A percentile compares a stretch with the other conserved stretches of the same genome.
Conservation (phyloP, 2,797 vertebrate species). For the Momotus momota region DNA sequence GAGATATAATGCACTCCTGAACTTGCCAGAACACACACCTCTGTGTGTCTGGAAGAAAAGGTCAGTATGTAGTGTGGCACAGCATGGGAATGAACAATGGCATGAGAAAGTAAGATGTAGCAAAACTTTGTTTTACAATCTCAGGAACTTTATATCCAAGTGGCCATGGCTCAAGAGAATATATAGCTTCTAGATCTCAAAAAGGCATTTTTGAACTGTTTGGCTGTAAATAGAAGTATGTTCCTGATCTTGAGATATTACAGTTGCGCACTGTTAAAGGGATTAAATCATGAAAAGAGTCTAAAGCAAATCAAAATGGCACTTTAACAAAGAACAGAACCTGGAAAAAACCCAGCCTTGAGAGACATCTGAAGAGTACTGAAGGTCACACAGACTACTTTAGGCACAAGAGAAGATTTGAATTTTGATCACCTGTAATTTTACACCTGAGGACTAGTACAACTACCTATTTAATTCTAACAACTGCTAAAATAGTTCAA, state of each 20-base stretch:
- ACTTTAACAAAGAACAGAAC: neutral
- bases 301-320: constrained; percentile 26
- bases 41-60: neutral
- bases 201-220: neutral
- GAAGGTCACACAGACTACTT: neutral
- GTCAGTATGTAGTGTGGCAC: neutral
- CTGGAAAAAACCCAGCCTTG: neutral
- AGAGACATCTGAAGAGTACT: neutral
- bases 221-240: constrained; percentile 10
- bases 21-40: neutral
- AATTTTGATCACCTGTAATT: constrained; percentile 49
- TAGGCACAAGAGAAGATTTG: neutral
- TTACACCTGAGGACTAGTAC: constrained; percentile 47
- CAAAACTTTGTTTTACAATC: neutral
- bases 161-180: neutral
- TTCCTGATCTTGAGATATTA: neutral
- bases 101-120: neutral
- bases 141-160: neutral
- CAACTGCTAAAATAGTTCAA: constrained; percentile 34
- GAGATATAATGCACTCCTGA: neutral
- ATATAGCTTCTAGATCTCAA: neutral
- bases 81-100: neutral
- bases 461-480: constrained; percentile 45
- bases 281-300: neutral
- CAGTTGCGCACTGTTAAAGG: neutral